phyloP scores from a whole-genome alignment of 2,113 vertebrate genomes.

The Dendrocopos noguchii region DNA sequence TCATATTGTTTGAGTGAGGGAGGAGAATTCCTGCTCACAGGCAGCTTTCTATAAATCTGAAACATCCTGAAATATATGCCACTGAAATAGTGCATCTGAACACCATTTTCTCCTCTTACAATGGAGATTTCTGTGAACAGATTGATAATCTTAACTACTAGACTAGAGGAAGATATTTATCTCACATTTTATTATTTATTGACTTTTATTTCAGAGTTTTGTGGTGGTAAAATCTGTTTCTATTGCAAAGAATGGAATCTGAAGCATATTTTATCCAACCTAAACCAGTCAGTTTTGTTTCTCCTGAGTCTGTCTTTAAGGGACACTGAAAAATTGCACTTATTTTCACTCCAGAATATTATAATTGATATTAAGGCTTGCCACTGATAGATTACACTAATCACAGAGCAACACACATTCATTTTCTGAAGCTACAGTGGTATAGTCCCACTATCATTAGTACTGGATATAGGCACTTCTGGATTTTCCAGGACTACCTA shows the following conservation, averaged over 20 bases:
- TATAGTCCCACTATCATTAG: not conserved
- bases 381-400: not conserved
- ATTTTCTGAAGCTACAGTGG: not conserved
- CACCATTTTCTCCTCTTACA: not conserved
- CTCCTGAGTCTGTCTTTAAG: not conserved
- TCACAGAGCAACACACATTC: not conserved
- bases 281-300: not conserved
- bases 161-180: not conserved
- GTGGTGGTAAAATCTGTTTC: not conserved
- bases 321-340: not conserved
- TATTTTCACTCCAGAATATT: not conserved
- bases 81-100: not conserved
- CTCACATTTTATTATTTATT: not conserved
- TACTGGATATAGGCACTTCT: not conserved
- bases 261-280: conserved; percentile 1
- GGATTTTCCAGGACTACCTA: not conserved
- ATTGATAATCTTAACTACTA: not conserved
- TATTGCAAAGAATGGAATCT: not conserved
- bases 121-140: not conserved
- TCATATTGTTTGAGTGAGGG: not conserved
- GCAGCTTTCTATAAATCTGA: not conserved
- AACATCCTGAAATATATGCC: not conserved
- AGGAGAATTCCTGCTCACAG: not conserved
- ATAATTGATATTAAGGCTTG: not conserved
- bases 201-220: conserved; percentile 42